Evolutionary conservation across 2,888 invertebrate species (phyloP).

Genomic region (Drosophila affinis): DNA sequence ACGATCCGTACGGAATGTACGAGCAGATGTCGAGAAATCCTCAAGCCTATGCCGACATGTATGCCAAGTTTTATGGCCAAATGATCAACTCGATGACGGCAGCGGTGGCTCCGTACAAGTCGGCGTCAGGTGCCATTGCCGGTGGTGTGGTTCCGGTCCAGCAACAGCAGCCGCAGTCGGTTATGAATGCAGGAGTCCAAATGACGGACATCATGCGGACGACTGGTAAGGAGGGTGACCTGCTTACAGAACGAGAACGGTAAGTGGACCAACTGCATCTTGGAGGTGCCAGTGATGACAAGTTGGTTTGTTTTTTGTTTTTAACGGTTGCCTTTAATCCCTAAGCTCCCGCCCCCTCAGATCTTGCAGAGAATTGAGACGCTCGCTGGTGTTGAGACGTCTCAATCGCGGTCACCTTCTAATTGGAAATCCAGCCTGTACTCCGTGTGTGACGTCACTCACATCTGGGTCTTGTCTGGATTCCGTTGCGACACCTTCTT

Average conservation of each 20-base stretch:
- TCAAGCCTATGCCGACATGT: slow-evolving; percentile 64
- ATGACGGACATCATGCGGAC: slow-evolving; percentile 5
- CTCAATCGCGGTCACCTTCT: no score
- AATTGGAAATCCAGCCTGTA: no score
- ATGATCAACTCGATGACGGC: slow-evolving; percentile 67
- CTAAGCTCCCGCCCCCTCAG: background rate
- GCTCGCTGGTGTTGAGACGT: no score
- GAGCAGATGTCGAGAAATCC: slow-evolving; percentile 66
- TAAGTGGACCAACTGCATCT: slow-evolving; percentile 35
- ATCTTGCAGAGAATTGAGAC: no score
- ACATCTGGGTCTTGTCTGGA: no score
- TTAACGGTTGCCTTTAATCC: background rate
- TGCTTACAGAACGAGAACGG: slow-evolving; percentile 64
- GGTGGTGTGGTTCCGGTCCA: background rate
- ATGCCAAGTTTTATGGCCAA: slow-evolving; percentile 67
- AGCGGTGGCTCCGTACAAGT: slow-evolving; percentile 40
- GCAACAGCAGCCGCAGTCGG: background rate
- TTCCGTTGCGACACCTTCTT: no score
- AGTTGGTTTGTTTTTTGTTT: no score
- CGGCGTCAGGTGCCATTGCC: slow-evolving; percentile 16
- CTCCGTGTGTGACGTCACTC: no score
- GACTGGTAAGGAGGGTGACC: slow-evolving; percentile 49
- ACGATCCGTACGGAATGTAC: slow-evolving; percentile 63
- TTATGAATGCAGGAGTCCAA: slow-evolving; percentile 11
- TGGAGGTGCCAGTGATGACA: background rate